Evolutionary conservation across 2,113 vertebrate species (phyloP).

Genomic region (Gyps fulvus): DNA sequence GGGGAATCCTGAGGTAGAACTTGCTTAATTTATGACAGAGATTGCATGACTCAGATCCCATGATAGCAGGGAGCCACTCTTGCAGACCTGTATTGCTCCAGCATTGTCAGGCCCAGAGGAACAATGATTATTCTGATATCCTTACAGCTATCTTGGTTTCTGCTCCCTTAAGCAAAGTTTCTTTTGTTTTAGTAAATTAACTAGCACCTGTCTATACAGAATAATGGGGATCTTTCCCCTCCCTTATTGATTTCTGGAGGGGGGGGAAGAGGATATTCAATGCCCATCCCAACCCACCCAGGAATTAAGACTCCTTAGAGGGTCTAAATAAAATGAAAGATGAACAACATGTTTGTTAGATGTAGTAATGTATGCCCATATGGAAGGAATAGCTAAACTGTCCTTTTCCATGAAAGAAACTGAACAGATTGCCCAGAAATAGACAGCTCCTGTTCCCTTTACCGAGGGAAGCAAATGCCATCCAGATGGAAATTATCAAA

Average conservation of each 20-base stretch:
- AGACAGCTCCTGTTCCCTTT: neutral
- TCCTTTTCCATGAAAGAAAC: neutral
- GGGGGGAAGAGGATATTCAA: neutral
- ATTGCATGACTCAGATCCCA: neutral
- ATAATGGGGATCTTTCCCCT: neutral
- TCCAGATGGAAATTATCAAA: slow-evolving; percentile 61
- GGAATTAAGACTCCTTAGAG: neutral
- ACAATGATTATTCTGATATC: neutral
- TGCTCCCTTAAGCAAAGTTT: neutral
- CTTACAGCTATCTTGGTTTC: neutral
- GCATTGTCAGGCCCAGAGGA: neutral
- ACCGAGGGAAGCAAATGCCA: neutral
- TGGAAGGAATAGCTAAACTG: slow-evolving; percentile 26
- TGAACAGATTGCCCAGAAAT: slow-evolving; percentile 52
- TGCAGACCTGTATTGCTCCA: neutral
- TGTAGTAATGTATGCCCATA: slow-evolving; percentile 19
- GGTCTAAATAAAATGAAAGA: neutral
- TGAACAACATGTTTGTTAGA: slow-evolving; percentile 19
- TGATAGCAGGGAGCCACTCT: rapidly evolving
- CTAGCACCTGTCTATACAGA: neutral
- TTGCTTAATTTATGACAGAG: neutral
- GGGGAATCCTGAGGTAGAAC: neutral
- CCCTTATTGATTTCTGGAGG: neutral
- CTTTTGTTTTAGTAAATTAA: neutral
- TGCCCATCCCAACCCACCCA: neutral